Evolutionary conservation across 2,113 vertebrate species (phyloP).

Genomic region (Sciurus niger): DNA sequence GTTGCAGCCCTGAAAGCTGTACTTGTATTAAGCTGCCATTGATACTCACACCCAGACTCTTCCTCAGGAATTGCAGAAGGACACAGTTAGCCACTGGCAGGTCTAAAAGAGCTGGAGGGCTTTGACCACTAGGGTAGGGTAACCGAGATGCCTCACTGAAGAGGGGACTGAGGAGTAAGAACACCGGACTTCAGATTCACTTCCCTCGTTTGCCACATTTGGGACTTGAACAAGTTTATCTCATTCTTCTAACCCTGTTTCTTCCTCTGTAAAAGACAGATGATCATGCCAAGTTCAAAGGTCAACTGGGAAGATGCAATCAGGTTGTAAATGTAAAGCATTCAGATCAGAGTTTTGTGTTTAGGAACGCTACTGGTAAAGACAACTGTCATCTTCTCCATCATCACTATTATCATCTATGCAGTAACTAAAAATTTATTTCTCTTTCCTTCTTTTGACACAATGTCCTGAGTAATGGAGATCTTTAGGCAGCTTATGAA

Average conservation of each 20-base stretch:
- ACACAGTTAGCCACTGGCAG: not conserved
- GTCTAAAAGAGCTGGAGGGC: not conserved
- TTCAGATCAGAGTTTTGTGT: not conserved
- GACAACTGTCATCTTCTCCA: not conserved
- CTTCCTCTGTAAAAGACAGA: not conserved
- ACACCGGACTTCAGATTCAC: not conserved
- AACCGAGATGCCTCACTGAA: not conserved
- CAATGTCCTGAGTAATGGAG: not conserved
- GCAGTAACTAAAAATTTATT: not conserved
- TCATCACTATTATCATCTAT: not conserved
- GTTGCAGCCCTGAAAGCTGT: slow-evolving; percentile 10
- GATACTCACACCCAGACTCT: not conserved
- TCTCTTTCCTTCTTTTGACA: not conserved
- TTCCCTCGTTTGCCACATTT: not conserved
- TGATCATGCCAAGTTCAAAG: not conserved
- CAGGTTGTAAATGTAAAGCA: not conserved
- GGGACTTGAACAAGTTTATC: not conserved
- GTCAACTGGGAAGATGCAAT: not conserved
- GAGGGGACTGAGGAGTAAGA: not conserved
- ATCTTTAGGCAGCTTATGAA: not conserved
- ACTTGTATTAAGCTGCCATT: slow-evolving; percentile 53
- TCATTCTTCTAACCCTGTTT: not conserved
- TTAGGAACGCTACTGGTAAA: not conserved
- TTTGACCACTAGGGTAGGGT: not conserved
- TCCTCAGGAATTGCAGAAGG: slow-evolving; percentile 47